These are phyloP conservation scores for Elymnias hypermnestra DNA, from an alignment of 1,140 invertebrate species.

Conservation along the genomic window DNA sequence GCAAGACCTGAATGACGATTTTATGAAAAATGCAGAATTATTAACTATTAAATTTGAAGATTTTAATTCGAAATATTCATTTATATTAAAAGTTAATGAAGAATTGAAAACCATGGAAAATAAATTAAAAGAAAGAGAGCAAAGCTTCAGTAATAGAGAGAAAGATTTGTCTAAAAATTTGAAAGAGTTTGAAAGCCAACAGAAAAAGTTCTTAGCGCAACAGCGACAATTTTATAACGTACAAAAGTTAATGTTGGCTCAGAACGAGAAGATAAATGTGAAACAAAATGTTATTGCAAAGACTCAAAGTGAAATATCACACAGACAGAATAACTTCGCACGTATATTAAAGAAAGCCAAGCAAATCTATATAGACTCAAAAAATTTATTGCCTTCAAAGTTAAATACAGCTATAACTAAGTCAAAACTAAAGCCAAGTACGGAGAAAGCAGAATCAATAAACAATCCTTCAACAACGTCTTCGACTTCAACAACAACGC, in stretches of 20 bases:
- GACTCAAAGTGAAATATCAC: slow-evolving; percentile 55
- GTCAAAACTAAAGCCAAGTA: slow-evolving; percentile 8
- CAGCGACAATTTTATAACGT: slow-evolving; percentile 58
- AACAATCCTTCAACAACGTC: too few relatives aligned
- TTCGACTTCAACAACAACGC: not conserved
- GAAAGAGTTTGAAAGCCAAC: slow-evolving; percentile 54
- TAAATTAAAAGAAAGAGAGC: slow-evolving; percentile 34
- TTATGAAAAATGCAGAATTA: slow-evolving; percentile 36
- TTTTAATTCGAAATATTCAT: slow-evolving; percentile 45
- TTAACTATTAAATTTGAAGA: slow-evolving; percentile 44
- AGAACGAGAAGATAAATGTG: slow-evolving; percentile 57
- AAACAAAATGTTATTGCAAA: slow-evolving; percentile 56
- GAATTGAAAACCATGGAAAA: slow-evolving; percentile 36
- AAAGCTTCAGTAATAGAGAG: slow-evolving; percentile 38
- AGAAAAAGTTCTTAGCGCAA: slow-evolving; percentile 56
- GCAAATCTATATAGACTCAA: slow-evolving; percentile 30
- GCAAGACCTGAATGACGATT: slow-evolving; percentile 38
- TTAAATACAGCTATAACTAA: slow-evolving; percentile 20
- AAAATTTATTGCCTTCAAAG: slow-evolving; percentile 11
- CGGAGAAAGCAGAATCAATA: slow-evolving; percentile 18
- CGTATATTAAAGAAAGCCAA: slow-evolving; percentile 56
- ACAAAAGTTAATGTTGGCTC: slow-evolving; percentile 52
- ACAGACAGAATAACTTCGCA: slow-evolving; percentile 53
- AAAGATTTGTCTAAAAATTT: slow-evolving; percentile 44
- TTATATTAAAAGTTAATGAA: slow-evolving; percentile 37